These are phyloP conservation scores for Brachionus angularis DNA, from an alignment of 1,140 invertebrate genomes.

Conservation along the genomic window DNA sequence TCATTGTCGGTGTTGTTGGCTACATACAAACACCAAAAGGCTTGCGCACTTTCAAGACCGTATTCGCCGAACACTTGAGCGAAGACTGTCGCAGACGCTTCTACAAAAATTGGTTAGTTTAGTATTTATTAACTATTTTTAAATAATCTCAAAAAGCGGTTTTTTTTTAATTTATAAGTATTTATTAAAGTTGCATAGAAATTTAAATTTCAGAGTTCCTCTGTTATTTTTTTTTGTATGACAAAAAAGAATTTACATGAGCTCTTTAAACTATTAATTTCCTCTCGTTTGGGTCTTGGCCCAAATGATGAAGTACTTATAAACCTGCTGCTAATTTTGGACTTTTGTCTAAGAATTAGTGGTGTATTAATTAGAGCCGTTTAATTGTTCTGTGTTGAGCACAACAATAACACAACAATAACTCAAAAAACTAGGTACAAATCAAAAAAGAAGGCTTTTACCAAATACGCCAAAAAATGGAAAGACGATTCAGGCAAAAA, in stretches of 20 bases:
- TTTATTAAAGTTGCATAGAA: background rate
- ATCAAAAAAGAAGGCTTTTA: slow-evolving; percentile 99
- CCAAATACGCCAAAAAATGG: slow-evolving; percentile 97
- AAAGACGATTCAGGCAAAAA: slow-evolving; percentile 90
- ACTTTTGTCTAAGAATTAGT: background rate
- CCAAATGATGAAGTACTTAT: slow-evolving; percentile 43
- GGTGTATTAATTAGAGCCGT: background rate
- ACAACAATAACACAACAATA: background rate
- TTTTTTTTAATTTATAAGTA: too few species aligned
- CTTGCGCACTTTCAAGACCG: slow-evolving; percentile 82
- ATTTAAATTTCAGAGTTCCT: slow-evolving; percentile 19
- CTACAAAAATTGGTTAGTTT: slow-evolving; percentile 97
- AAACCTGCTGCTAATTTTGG: slow-evolving; percentile 20
- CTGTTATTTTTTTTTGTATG: slow-evolving; percentile 7
- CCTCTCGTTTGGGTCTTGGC: slow-evolving; percentile 36
- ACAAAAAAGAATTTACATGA: slow-evolving; percentile 32
- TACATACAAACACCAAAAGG: slow-evolving; percentile 98
- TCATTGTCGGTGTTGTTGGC: slow-evolving; percentile 91
- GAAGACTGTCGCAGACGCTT: slow-evolving; percentile 96
- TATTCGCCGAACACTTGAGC: slow-evolving; percentile 96
- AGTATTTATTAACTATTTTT: slow-evolving; percentile 38
- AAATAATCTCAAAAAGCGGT: slow-evolving; percentile 41
- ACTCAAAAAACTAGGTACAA: slow-evolving; percentile 74
- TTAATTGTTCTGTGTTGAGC: too few species aligned
- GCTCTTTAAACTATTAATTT: slow-evolving; percentile 35